Evolutionary conservation across 2,113 vertebrate species (phyloP), one percentile per base, ranked within the genome.

Genomic region (Sander vitreus): DNA sequence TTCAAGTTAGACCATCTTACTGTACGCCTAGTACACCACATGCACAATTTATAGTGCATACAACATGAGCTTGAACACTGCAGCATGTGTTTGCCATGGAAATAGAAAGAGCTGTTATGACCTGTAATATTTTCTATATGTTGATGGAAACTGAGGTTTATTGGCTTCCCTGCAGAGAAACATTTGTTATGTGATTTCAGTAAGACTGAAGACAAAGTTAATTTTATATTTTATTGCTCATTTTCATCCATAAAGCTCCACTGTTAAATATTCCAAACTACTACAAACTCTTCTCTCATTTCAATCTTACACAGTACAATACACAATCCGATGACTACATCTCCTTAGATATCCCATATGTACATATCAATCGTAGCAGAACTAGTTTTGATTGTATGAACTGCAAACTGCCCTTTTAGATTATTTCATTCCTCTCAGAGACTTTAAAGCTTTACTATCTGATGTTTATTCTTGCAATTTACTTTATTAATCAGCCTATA

Each of bases 1-100:
- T 81, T 80, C 47, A 50, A 10, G 74, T 63, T 66, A 50, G 19
- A 77, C 50, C 64, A 54, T 43, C 18, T 62, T 39, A 60, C 30
- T 13, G 62, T 63, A 23, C 0, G 21, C 6, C 25, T 13, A 18
- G 1, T 2, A n/a, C 25, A 76, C 8, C 27, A 12, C 48, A 51
- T 19, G 47, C n/a, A 65, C 19, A 11, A 23, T 71, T 27, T 50
- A 27, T 76, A 45, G 9, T 36, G 25, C 23, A 48, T 27, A 18
- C 45, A 23, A 59, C 43, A 68, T 57, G 3, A 43, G 48, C 39
- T 67, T 13, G 2, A 57, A 76, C 43, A 27, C 13, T 0, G 54
- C n/a, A 36, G n/a, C 11, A 2, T 58, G 53, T 48, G 16, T 65
- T 54, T 30, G 23, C 48, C 11, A 18, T 57, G 43, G 33, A 33